phyloP scores from a whole-genome alignment of 2,797 vertebrate species.

The Florisuga fusca region DNA sequence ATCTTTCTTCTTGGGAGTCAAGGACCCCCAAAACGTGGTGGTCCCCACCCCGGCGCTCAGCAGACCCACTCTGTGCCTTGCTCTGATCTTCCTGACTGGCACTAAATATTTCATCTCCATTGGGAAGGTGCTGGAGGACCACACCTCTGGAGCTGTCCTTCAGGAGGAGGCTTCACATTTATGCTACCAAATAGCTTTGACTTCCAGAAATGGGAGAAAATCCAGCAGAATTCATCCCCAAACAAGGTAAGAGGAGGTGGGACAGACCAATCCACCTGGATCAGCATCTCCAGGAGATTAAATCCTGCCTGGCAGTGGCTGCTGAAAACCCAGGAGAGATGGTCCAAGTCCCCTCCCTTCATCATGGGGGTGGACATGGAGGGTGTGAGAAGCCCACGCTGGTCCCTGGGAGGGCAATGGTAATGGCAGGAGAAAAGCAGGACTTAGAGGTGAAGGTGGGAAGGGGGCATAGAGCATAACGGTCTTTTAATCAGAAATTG shows the following conservation, averaged over 20 bases:
- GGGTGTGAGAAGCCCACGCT: neutral
- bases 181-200: neutral
- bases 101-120: neutral
- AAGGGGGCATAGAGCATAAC: neutral
- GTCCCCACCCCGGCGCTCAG: neutral
- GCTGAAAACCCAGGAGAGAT: neutral
- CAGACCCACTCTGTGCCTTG: neutral
- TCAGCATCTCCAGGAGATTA: neutral
- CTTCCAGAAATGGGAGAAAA: neutral
- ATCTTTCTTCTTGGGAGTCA: neutral
- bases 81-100: neutral
- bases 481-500: neutral
- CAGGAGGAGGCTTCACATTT: neutral
- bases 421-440: fast-evolving
- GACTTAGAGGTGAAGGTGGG: neutral
- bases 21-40: neutral
- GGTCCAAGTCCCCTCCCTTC: neutral
- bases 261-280: fast-evolving
- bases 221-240: neutral
- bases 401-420: fast-evolving
- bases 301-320: fast-evolving
- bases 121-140: slow-evolving; percentile 2
- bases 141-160: neutral
- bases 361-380: fast-evolving
- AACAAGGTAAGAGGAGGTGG: neutral